These are phyloP conservation scores for Xiphophorus maculatus DNA, from an alignment of 2,113 vertebrate genomes.

Conservation along the genomic window DNA sequence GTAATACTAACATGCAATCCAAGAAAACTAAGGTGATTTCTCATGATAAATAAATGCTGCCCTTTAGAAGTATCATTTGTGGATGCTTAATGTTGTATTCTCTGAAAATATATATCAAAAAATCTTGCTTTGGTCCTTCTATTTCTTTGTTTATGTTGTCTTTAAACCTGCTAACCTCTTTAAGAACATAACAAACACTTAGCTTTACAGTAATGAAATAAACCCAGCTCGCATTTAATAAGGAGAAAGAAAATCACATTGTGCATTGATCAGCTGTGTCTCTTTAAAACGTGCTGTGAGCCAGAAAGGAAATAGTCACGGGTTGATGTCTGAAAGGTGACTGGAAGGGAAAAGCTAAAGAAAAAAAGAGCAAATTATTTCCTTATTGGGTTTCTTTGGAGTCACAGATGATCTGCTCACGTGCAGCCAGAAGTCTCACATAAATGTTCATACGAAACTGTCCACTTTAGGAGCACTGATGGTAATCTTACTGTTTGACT, in stretches of 20 bases:
- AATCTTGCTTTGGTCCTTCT: constrained; percentile 4
- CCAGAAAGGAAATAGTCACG: neutral
- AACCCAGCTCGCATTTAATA: constrained; percentile 53
- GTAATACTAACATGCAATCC: neutral
- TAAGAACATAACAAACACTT: constrained; percentile 13
- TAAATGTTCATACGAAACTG: neutral
- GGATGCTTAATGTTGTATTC: neutral
- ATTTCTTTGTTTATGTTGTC: constrained; percentile 30
- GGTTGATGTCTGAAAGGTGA: constrained; percentile 1
- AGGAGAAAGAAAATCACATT: constrained; percentile 44
- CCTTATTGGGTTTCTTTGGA: neutral
- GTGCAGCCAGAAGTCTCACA: constrained; percentile 1
- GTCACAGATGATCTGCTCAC: neutral
- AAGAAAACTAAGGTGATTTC: neutral
- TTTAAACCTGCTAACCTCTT: constrained; percentile 25
- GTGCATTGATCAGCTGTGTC: constrained; percentile 32
- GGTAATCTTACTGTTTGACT: neutral
- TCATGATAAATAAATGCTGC: neutral
- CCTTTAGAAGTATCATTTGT: neutral
- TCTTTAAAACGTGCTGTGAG: constrained; percentile 27
- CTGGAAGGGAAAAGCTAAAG: constrained; percentile 4
- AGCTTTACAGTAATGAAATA: constrained; percentile 49
- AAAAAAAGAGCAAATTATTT: neutral
- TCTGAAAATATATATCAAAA: neutral
- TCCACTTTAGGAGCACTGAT: neutral